Percentiles rank a stretch among this genome's conserved stretches.
These are phyloP conservation scores for Megaleporinus macrocephalus DNA, from an alignment of 2,113 vertebrate species.

Conservation along the genomic window DNA sequence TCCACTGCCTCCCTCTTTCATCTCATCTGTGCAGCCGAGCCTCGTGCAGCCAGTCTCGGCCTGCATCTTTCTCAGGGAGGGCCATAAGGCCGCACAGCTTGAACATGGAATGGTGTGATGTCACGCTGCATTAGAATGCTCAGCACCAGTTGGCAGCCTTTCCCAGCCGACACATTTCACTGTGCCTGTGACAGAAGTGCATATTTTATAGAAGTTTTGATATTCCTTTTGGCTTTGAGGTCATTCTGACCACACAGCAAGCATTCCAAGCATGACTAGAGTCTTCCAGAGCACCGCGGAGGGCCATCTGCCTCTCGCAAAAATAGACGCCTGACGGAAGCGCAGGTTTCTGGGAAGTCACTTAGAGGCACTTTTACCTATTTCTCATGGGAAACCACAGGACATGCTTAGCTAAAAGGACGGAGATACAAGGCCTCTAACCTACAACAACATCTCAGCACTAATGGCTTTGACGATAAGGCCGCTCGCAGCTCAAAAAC, in stretches of 20 bases:
- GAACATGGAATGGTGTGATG: constrained; percentile 58
- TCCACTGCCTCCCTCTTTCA: constrained; percentile 14
- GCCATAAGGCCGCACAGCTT: constrained; percentile 64
- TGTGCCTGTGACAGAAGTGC: constrained; percentile 42
- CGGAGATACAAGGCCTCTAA: neutral
- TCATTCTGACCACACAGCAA: constrained; percentile 40
- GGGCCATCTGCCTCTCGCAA: constrained; percentile 48
- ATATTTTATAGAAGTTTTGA: constrained; percentile 43
- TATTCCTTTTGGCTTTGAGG: constrained; percentile 34
- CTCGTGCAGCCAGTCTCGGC: constrained; percentile 32
- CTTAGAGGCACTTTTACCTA: constrained; percentile 36
- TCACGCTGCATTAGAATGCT: constrained; percentile 57
- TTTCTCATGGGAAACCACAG: neutral
- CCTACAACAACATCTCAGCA: neutral
- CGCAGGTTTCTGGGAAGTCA: constrained; percentile 28
- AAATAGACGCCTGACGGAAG: constrained; percentile 31
- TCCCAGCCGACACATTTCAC: constrained; percentile 44
- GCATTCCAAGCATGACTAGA: constrained; percentile 41
- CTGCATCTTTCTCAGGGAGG: constrained; percentile 43
- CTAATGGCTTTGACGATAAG: neutral
- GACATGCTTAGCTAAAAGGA: neutral
- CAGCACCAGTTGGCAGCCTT: constrained; percentile 52
- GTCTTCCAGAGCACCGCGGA: constrained; percentile 13
- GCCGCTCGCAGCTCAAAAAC: neutral
- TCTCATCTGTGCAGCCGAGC: constrained; percentile 50